Evolutionary conservation across 2,113 vertebrate species (phyloP).

Genomic region (Chlamydotis undulata): DNA sequence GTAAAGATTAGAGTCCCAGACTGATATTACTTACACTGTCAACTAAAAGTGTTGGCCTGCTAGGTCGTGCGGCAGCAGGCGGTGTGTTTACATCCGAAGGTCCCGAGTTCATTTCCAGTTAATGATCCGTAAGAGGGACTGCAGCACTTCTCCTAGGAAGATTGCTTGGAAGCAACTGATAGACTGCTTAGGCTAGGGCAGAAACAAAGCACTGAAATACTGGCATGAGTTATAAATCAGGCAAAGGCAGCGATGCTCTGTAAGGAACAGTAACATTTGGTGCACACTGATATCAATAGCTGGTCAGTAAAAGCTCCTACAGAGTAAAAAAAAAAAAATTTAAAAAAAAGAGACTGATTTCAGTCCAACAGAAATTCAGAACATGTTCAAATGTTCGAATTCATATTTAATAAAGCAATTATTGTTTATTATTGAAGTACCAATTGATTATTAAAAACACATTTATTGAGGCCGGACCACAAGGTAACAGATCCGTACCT

Average conservation of each 20-base stretch:
- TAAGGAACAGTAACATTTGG: neutral
- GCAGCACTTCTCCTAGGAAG: neutral
- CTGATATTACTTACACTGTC: neutral
- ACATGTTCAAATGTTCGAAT: slow-evolving; percentile 15
- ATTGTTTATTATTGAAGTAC: slow-evolving; percentile 73
- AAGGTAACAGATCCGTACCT: slow-evolving; percentile 73
- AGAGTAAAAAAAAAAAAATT: neutral
- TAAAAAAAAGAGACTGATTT: neutral
- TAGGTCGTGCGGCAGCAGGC: neutral
- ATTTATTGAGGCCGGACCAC: slow-evolving; percentile 74
- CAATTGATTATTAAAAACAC: slow-evolving; percentile 80
- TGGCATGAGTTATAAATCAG: neutral
- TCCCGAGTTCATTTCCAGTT: slow-evolving; percentile 17
- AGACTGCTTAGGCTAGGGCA: neutral
- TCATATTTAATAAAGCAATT: slow-evolving; percentile 69
- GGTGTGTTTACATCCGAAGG: neutral
- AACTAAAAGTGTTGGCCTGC: neutral
- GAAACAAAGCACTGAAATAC: neutral
- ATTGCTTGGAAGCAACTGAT: neutral
- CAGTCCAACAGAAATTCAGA: neutral
- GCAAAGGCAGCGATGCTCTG: neutral
- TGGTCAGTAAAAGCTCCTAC: neutral
- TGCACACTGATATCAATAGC: neutral
- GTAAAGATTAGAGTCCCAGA: neutral
- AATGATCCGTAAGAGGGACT: slow-evolving; percentile 13